A percentile compares a stretch with the other conserved stretches of the same genome.
Evolutionary conservation across 2,113 vertebrate species (phyloP).

Genomic region (Morphnarchus princeps): DNA sequence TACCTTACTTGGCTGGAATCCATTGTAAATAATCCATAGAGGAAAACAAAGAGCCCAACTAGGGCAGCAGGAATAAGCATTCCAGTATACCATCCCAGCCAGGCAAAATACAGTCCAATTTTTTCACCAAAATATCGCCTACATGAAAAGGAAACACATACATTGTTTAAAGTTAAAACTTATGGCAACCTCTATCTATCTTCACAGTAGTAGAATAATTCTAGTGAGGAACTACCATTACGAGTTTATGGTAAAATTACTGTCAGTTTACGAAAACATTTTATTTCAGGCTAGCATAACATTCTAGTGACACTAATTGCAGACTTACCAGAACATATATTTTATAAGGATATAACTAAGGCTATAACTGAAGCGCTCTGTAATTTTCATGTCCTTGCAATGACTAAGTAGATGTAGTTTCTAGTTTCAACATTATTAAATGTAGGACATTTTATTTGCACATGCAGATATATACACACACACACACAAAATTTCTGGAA

Average conservation of each 20-base stretch:
- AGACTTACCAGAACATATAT: neutral
- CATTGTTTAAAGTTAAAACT: neutral
- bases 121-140: constrained; percentile 99
- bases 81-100: constrained; percentile 98
- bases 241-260: neutral
- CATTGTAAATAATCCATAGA: constrained; percentile 97
- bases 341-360: neutral
- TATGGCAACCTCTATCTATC: neutral
- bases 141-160: constrained; percentile 11
- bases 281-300: neutral
- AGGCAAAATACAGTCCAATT: constrained; percentile 97
- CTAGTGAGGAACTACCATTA: neutral
- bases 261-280: neutral
- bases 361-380: neutral
- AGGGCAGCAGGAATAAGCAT: constrained; percentile 97
- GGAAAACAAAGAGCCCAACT: constrained; percentile 96
- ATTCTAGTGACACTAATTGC: neutral
- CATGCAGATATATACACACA: neutral
- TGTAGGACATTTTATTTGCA: neutral
- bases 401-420: neutral
- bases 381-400: neutral
- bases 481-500: neutral
- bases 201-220: neutral
- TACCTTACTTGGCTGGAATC: constrained; percentile 99
- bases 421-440: neutral